phyloP scores from a whole-genome alignment of 1,140 invertebrate genomes.

The Pseudomyrmex cubaensis region DNA sequence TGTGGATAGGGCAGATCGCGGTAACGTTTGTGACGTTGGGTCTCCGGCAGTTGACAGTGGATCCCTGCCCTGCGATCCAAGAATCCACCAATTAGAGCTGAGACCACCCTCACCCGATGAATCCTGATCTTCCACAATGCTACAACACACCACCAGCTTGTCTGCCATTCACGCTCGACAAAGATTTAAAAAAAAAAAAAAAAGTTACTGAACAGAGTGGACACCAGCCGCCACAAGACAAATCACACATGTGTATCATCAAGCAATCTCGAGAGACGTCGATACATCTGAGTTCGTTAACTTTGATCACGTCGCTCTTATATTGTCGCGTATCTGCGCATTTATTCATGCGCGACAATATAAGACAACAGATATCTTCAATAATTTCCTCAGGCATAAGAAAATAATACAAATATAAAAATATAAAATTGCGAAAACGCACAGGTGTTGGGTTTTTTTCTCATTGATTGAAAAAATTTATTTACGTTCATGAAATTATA shows the following conservation, averaged over 20 bases:
- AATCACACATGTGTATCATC: slow-evolving; percentile 60
- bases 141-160: slow-evolving; percentile 77
- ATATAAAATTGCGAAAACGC: slow-evolving; percentile 6
- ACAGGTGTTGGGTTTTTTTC: neutral
- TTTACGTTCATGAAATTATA: slow-evolving; percentile 17
- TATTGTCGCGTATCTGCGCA: too few relatives aligned
- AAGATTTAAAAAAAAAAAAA: slow-evolving; percentile 30
- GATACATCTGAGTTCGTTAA: slow-evolving; percentile 40
- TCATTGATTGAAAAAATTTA: slow-evolving; percentile 6
- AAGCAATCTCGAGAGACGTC: slow-evolving; percentile 67
- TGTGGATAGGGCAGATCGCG: slow-evolving; percentile 74
- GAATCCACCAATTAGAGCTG: slow-evolving; percentile 80
- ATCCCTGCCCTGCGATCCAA: slow-evolving; percentile 80
- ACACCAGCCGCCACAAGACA: slow-evolving; percentile 34
- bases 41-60: slow-evolving; percentile 69
- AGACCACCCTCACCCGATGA: slow-evolving; percentile 74
- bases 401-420: slow-evolving; percentile 17
- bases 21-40: slow-evolving; percentile 72
- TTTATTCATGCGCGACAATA: too few relatives aligned
- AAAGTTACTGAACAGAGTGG: slow-evolving; percentile 48
- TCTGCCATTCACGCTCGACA: slow-evolving; percentile 70
- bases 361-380: too few relatives aligned
- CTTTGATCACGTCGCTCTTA: too few relatives aligned
- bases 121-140: slow-evolving; percentile 78
- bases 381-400: neutral